phyloP scores from a whole-genome alignment of 2,113 vertebrate species.

The Microcebus tavaratra region DNA sequence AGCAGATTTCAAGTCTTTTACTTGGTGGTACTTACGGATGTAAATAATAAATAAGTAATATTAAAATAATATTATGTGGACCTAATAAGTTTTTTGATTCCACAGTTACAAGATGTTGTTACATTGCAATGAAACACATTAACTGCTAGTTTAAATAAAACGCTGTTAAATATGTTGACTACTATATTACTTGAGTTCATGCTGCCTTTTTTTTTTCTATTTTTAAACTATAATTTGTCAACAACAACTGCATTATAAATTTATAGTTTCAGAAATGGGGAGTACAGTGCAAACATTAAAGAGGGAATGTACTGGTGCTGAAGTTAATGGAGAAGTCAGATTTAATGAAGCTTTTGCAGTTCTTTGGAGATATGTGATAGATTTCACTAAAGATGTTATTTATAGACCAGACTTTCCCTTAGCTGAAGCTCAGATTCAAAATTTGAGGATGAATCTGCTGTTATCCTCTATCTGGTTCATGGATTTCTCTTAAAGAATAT shows the following conservation, averaged over 20 bases:
- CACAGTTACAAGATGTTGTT: not conserved
- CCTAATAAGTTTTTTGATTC: not conserved
- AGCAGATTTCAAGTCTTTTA: not conserved
- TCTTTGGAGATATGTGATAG: conserved; percentile 72
- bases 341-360: conserved; percentile 79
- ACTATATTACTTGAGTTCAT: not conserved
- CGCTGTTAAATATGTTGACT: not conserved
- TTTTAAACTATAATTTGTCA: not conserved
- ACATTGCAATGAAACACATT: not conserved
- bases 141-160: not conserved
- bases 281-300: conserved; percentile 50
- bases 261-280: conserved; percentile 40
- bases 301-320: conserved; percentile 54
- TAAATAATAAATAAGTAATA: not conserved
- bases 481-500: not conserved
- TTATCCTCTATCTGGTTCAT: conserved; percentile 70
- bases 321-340: conserved; percentile 78
- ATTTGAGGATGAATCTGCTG: conserved; percentile 70
- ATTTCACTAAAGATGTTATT: conserved; percentile 79
- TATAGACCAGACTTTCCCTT: conserved; percentile 72
- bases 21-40: not conserved
- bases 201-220: not conserved
- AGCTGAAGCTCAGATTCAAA: conserved; percentile 68
- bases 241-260: not conserved
- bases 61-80: not conserved